Conservation (phyloP, 2,797 vertebrate genomes). For the Cynopterus sphinx region DNA sequence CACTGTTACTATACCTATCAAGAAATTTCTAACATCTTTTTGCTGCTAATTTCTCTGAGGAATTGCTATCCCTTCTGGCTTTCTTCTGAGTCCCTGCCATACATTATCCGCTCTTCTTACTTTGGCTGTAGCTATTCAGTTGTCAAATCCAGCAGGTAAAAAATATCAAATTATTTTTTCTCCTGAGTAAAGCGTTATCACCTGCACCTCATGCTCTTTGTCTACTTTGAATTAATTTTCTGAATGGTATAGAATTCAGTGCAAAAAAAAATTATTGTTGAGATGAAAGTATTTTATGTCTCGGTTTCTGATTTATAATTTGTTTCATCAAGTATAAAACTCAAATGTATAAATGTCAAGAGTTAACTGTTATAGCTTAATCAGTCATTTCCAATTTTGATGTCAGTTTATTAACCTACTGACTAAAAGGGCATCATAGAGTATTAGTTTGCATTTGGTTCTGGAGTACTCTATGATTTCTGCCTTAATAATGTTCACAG, state of each 20-base stretch:
- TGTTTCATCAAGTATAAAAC: slow-evolving; percentile 43
- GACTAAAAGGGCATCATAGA: neutral
- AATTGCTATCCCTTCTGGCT: neutral
- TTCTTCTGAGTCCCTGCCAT: neutral
- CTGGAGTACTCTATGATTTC: slow-evolving; percentile 29
- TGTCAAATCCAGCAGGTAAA: neutral
- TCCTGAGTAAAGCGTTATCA: neutral
- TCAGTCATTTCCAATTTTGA: slow-evolving; percentile 41
- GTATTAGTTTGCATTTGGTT: slow-evolving; percentile 34
- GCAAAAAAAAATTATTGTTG: neutral
- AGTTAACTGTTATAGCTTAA: slow-evolving; percentile 49
- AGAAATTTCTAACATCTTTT: neutral
- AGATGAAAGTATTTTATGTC: slow-evolving; percentile 28
- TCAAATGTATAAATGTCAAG: slow-evolving; percentile 56
- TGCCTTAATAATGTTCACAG: slow-evolving; percentile 39
- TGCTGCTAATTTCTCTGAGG: neutral
- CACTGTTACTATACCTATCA: neutral
- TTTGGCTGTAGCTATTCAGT: neutral
- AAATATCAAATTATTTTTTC: neutral
- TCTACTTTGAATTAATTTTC: slow-evolving; percentile 43
- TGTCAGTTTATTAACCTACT: slow-evolving; percentile 48
- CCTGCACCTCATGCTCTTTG: neutral
- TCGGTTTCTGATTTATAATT: slow-evolving; percentile 51
- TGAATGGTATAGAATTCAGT: neutral
- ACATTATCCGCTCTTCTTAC: neutral